Evolutionary conservation across 2,113 vertebrate species (phyloP), one percentile per base, ranked within the genome.

Genomic region (Aythya baeri): DNA sequence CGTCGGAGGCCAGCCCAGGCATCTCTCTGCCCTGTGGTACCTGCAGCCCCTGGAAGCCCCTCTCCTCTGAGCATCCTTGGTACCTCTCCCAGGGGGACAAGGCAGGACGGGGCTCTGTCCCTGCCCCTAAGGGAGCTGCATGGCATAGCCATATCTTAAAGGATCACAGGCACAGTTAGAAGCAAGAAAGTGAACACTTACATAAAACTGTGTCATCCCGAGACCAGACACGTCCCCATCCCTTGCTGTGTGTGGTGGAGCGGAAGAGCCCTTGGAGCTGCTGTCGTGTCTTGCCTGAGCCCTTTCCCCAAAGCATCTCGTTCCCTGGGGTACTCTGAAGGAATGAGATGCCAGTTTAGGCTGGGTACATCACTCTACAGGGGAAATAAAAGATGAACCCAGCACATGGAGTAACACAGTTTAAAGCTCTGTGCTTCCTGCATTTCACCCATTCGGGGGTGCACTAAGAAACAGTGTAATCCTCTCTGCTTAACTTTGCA

Each of bases 341-440:
- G 43, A 31, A 32, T 66, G 57, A 71, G 36, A 5, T 22, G 20
- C 65, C 44, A 34, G 2, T 86, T 67, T 71, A 71, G 76, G 21
- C 31, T 83, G 44, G 21, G 2, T 38, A 6, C 59, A 76, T 79
- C 44, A 68, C 27, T 59, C 50, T 61, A 3, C 2, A 6, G 4
- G 9, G 26, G 22, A 9, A 5, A 18, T 32, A 13, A 72, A 46
- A n/a, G n/a, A 61, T 73, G 15, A 87, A 43, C 7, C 0, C 0
- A 66, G 50, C 44, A 12, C 11, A 21, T 3, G 23, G 55, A 88
- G 49, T 41, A 72, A 46, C 7, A n/a, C 17, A 9, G 8, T 61
- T 82, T 22, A 72, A 57, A 43, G 43, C 76, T 29, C 23, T 67
- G 16, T 41, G 6, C 27, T 62, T 91, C 36, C 43, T 70, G 9